Percentiles rank a stretch among this genome's conserved stretches.
These are phyloP conservation scores for Jacana jacana DNA, from an alignment of 2,113 vertebrate species.

Conservation along the genomic window DNA sequence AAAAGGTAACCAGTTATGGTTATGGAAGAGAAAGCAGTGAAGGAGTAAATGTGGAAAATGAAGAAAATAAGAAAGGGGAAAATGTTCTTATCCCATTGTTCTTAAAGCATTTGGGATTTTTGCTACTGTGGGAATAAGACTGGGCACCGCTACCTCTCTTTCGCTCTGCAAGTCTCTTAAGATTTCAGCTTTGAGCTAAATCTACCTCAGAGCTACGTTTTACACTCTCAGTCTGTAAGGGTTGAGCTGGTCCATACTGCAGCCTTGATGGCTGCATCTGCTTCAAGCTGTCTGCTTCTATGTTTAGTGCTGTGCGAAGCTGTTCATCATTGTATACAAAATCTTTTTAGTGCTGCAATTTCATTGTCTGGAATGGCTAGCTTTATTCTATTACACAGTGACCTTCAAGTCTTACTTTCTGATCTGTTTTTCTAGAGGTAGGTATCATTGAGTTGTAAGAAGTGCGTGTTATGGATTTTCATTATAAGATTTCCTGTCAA, in stretches of 20 bases:
- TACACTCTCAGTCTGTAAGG: no score
- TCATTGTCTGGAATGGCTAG: background rate
- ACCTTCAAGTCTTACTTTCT: background rate
- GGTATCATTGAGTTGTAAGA: background rate
- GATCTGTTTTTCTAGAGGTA: background rate
- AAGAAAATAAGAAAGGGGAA: background rate
- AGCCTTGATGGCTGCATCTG: background rate
- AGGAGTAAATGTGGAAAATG: background rate
- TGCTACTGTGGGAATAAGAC: background rate
- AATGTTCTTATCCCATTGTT: background rate
- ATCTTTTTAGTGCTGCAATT: background rate
- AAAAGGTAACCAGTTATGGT: background rate
- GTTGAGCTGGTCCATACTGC: background rate
- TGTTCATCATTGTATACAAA: background rate
- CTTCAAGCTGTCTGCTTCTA: background rate
- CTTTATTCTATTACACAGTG: background rate
- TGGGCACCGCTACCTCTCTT: background rate
- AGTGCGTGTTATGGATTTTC: background rate
- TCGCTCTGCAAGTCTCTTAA: background rate
- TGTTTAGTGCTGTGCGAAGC: background rate
- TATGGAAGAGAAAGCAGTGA: background rate
- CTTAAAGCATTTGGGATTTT: background rate
- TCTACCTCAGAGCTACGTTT: background rate
- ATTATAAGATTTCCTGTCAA: background rate
- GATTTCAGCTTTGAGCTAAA: background rate